phyloP scores from a whole-genome alignment of 2,888 invertebrate species.

The Dorcus parallelipipedus region DNA sequence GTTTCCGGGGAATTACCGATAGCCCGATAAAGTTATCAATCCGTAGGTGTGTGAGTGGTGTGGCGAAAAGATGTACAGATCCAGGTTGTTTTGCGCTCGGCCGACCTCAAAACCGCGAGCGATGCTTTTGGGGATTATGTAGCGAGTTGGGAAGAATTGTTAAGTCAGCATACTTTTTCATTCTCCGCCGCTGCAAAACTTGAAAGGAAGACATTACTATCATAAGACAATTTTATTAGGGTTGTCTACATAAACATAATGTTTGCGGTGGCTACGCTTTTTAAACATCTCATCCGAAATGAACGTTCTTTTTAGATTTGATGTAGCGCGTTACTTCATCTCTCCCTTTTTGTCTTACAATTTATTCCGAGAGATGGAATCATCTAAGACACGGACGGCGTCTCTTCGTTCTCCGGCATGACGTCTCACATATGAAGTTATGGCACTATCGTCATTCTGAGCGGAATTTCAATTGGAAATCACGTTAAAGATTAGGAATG shows the following conservation, averaged over 20 bases:
- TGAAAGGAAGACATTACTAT: slow-evolving; percentile 35
- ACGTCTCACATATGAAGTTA: slow-evolving; percentile 4
- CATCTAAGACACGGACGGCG: background rate
- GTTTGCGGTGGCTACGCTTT: slow-evolving; percentile 26
- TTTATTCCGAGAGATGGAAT: background rate
- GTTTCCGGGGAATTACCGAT: slow-evolving; percentile 25
- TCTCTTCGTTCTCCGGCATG: background rate
- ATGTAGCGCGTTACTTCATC: slow-evolving; percentile 5
- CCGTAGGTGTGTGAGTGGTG: slow-evolving; percentile 19
- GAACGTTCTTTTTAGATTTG: slow-evolving; percentile 15
- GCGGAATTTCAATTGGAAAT: slow-evolving; percentile 8
- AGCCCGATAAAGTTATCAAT: slow-evolving; percentile 29
- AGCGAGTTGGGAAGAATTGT: slow-evolving; percentile 40
- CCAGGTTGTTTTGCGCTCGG: slow-evolving; percentile 21
- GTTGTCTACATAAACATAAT: slow-evolving; percentile 33
- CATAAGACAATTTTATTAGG: slow-evolving; percentile 36
- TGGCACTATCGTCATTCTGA: slow-evolving; percentile 7
- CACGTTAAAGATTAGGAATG: slow-evolving; percentile 9
- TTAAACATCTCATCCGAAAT: slow-evolving; percentile 27
- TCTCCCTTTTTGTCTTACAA: background rate
- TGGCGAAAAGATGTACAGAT: background rate
- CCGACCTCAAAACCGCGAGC: slow-evolving; percentile 33
- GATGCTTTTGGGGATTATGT: slow-evolving; percentile 39
- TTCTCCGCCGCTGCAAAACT: slow-evolving; percentile 31
- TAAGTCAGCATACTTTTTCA: slow-evolving; percentile 41